These are phyloP conservation scores for Orthosia cruda DNA, from an alignment of 2,888 invertebrate species.

Conservation along the genomic window DNA sequence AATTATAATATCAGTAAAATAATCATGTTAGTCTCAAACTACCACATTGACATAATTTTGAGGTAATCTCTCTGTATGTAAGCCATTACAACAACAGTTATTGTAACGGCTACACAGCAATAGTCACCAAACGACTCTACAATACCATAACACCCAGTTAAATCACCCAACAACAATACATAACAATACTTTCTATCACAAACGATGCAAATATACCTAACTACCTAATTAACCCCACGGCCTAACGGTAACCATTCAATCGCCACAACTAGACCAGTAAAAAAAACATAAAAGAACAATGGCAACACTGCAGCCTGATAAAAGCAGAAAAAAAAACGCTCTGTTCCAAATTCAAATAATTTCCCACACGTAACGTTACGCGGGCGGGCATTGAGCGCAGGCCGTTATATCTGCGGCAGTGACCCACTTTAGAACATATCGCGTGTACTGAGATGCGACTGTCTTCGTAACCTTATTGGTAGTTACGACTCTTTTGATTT, in stretches of 20 bases:
- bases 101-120: background rate
- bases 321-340: slow-evolving; percentile 84
- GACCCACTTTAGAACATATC: slow-evolving; percentile 88
- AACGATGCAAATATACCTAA: slow-evolving; percentile 51
- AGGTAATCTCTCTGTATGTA: background rate
- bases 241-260: slow-evolving; percentile 75
- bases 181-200: slow-evolving; percentile 43
- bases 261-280: slow-evolving; percentile 84
- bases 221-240: slow-evolving; percentile 66
- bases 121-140: background rate
- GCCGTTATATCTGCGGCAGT: slow-evolving; percentile 91
- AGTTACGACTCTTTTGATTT: slow-evolving; percentile 45
- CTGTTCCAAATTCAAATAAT: slow-evolving; percentile 91
- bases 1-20: too few relatives aligned
- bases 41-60: background rate
- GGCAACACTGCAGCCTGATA: slow-evolving; percentile 82
- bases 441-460: slow-evolving; percentile 78
- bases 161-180: slow-evolving; percentile 41
- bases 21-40: background rate
- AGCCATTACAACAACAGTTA: background rate
- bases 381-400: slow-evolving; percentile 90
- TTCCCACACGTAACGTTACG: slow-evolving; percentile 92
- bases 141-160: slow-evolving; percentile 18
- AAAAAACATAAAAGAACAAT: slow-evolving; percentile 86
- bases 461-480: slow-evolving; percentile 86